Percentiles rank a stretch among this genome's conserved stretches.
These are phyloP conservation scores for Lasioglossum villosulum DNA, from an alignment of 2,888 invertebrate genomes.

Conservation along the genomic window DNA sequence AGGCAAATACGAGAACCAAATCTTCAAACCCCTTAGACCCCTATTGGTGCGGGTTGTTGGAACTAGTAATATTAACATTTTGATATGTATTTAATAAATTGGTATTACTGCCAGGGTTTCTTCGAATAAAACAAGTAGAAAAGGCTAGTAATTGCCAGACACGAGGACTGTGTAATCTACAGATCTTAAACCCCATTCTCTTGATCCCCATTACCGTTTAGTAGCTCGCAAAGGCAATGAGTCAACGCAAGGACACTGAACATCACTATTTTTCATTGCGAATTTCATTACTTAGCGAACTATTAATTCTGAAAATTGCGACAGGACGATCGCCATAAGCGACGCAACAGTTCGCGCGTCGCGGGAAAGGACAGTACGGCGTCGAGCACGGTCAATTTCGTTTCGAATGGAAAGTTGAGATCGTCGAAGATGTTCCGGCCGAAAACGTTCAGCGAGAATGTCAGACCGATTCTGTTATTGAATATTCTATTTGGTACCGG, in stretches of 20 bases:
- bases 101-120: too few species aligned
- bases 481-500: background rate
- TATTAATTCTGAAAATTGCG: background rate
- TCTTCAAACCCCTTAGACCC: background rate
- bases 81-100: too few species aligned
- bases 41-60: too few species aligned
- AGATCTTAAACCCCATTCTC: background rate
- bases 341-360: background rate
- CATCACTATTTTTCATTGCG: background rate
- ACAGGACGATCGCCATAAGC: background rate
- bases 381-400: background rate
- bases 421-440: background rate
- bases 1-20: background rate
- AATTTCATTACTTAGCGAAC: constrained; percentile 2
- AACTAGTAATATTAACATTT: too few species aligned
- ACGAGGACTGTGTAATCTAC: background rate
- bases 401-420: background rate
- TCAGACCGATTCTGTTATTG: background rate
- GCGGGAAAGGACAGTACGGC: background rate
- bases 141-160: background rate
- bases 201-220: background rate
- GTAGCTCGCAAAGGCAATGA: background rate
- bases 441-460: background rate
- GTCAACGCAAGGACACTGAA: background rate
- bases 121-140: background rate